These are phyloP conservation scores for Oncorhynchus tshawytscha DNA, from an alignment of 2,113 vertebrate genomes.

Conservation along the genomic window DNA sequence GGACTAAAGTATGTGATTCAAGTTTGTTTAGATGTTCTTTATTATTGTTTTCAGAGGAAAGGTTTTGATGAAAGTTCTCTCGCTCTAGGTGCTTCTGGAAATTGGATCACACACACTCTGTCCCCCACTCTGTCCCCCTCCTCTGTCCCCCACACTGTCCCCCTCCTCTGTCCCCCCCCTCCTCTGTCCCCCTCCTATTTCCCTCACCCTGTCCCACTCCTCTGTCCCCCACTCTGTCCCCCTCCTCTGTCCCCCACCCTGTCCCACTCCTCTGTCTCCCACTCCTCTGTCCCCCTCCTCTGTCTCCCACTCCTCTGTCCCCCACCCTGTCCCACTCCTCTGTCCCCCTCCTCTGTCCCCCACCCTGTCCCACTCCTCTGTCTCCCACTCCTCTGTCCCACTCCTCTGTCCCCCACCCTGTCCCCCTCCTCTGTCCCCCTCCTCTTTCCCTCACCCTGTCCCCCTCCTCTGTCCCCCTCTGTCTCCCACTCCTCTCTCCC, in stretches of 20 bases:
- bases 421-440: not conserved
- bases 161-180: not conserved
- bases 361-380: too few species aligned
- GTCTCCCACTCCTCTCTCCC: not conserved
- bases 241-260: not conserved
- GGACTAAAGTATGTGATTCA: conserved; percentile 7
- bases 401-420: too few species aligned
- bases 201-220: too few species aligned
- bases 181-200: too few species aligned
- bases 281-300: not conserved
- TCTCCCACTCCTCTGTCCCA: too few species aligned
- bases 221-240: too few species aligned
- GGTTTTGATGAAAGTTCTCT: not conserved
- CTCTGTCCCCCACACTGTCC: not conserved
- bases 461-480: not conserved
- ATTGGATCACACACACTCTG: not conserved
- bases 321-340: not conserved
- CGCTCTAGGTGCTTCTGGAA: not conserved
- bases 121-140: not conserved
- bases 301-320: not conserved
- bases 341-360: too few species aligned
- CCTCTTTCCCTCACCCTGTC: not conserved
- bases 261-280: not conserved
- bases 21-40: not conserved
- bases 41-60: not conserved